These are phyloP conservation scores for Dallia pectoralis DNA, from an alignment of 2,797 vertebrate genomes.

Conservation along the genomic window DNA sequence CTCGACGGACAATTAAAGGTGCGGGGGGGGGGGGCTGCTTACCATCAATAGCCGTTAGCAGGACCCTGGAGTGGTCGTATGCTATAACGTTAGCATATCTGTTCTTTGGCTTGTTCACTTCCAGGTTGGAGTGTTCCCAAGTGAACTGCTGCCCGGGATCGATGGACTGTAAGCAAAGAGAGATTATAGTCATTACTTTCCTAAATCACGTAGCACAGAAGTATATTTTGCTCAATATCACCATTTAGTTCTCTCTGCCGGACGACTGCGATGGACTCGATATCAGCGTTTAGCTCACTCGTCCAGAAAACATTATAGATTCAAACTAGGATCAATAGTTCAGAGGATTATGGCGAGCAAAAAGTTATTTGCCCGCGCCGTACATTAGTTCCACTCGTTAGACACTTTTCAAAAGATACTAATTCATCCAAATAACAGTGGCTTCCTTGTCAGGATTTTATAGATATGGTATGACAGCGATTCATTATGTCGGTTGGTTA, in stretches of 20 bases:
- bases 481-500: background rate
- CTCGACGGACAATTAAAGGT: constrained; percentile 29
- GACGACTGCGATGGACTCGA: background rate
- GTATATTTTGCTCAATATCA: constrained; percentile 9
- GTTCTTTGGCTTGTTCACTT: constrained; percentile 99
- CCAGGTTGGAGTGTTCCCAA: constrained; percentile 98
- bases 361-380: background rate
- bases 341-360: background rate
- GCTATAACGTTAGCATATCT: constrained; percentile 99
- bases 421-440: background rate
- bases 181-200: background rate
- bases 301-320: background rate
- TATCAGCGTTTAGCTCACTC: background rate
- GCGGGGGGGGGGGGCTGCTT: constrained; percentile 47
- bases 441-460: background rate
- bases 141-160: constrained; percentile 99
- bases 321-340: background rate
- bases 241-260: constrained; percentile 9
- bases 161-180: constrained; percentile 80
- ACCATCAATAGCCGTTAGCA: constrained; percentile 97
- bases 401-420: background rate
- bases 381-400: background rate
- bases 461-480: background rate
- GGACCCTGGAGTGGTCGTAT: constrained; percentile 95
- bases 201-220: background rate